phyloP scores from a whole-genome alignment of 2,113 vertebrate genomes.

The Polyodon spathula region DNA sequence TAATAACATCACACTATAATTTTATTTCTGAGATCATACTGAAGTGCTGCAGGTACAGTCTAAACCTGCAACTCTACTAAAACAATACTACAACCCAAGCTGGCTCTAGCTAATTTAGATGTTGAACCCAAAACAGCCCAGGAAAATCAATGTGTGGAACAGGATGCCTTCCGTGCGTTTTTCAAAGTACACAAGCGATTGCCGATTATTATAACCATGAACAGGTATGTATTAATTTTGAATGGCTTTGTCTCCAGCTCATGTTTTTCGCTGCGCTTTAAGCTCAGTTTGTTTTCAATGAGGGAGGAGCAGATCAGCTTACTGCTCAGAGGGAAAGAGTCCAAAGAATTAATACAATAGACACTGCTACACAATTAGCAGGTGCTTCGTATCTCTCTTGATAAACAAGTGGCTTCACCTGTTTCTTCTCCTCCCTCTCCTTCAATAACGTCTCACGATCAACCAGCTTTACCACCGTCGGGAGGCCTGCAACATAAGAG shows the following conservation, averaged over 20 bases:
- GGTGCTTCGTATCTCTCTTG: neutral
- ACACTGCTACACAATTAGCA: too few species aligned
- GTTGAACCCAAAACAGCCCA: constrained; percentile 17
- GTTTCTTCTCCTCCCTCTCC: constrained; percentile 85
- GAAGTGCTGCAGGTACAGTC: neutral
- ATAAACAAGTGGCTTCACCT: constrained; percentile 46
- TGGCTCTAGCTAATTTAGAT: neutral
- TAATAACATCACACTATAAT: too few species aligned
- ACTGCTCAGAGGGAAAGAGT: too few species aligned
- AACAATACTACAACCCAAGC: neutral
- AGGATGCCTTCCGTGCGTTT: constrained; percentile 14
- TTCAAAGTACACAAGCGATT: too few species aligned
- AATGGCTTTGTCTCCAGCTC: constrained; percentile 14
- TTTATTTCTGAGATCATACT: too few species aligned
- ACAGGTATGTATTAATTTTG: constrained; percentile 19
- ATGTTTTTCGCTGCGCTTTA: constrained; percentile 5
- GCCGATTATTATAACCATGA: constrained; percentile 7
- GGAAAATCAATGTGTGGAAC: constrained; percentile 19
- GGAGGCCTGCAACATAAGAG: constrained; percentile 61
- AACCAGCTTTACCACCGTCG: constrained; percentile 85
- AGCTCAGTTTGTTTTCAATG: neutral
- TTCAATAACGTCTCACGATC: constrained; percentile 75
- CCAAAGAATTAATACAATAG: too few species aligned
- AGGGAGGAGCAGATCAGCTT: neutral
- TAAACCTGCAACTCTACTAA: too few species aligned